Evolutionary conservation across 2,797 vertebrate genomes (phyloP), one percentile per base, ranked within the genome.

Genomic region (Channa striata): DNA sequence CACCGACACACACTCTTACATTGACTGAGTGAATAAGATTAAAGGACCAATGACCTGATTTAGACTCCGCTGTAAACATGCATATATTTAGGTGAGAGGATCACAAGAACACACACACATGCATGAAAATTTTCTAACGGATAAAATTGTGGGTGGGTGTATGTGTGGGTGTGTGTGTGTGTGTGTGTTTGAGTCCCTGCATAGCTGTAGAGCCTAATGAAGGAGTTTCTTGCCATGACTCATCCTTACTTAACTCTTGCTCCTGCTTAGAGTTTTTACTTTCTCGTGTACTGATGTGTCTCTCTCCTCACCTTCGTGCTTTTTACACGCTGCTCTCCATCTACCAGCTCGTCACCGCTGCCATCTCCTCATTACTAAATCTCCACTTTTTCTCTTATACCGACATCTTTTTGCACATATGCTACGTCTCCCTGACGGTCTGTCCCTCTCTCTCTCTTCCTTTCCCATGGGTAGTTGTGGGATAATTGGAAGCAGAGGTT

Each of bases 401-500:
- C 21, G 20, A 47, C 51, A n/a, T 73, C 70, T 47, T 54, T 76
- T 57, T 58, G 47, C 75, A 33, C 67, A 30, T 63, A 59, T 33
- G 37, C 75, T 60, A 58, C 14, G 49, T 62, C 67, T 67, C 52
- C 43, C 30, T 53, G 77, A 44, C 68, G 48, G 48, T 57, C 79
- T 56, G 48, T 65, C 62, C 2, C 37, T 17, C 53, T 42, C 53
- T 63, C 54, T 23, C 51, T 59, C 66, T 23, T 72, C 39, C 8
- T 3, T 43, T 83, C 87, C 84, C 89, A 46, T 74, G 78, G 78
- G 83, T 75, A 67, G 66, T 23, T 53, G 78, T 71, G 63, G 74
- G 82, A 92, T 93, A 93, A 93, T 92, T 93, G 90, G 86, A 92
- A 90, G 90, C 87, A 87, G 89, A 89, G 87, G 88, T 85, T 90